Evolutionary conservation across 2,888 invertebrate genomes (phyloP).

Genomic region (Platycheirus albimanus): DNA sequence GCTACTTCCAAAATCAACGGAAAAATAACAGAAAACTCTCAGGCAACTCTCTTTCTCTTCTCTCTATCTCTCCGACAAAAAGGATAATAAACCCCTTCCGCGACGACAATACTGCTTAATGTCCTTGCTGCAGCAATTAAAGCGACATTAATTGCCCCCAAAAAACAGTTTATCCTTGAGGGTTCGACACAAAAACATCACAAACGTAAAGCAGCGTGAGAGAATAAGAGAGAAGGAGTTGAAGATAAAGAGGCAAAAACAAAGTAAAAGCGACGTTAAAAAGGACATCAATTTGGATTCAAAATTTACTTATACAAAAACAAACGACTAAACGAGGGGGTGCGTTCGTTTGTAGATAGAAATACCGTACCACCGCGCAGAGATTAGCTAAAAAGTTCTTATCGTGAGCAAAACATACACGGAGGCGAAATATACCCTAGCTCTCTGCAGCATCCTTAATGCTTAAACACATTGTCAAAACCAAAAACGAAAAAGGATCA

Average conservation of each 20-base stretch:
- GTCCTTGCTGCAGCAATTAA: slow-evolving; percentile 71
- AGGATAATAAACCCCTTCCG: slow-evolving; percentile 65
- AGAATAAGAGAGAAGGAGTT: no score
- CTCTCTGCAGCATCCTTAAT: neutral
- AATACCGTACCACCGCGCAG: no score
- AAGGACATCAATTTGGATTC: slow-evolving; percentile 70
- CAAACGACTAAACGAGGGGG: neutral
- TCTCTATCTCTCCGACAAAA: slow-evolving; percentile 21
- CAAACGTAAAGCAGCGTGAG: neutral
- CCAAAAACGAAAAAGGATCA: slow-evolving; percentile 52
- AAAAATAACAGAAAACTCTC: slow-evolving; percentile 34
- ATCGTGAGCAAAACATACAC: slow-evolving; percentile 60
- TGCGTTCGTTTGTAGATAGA: no score
- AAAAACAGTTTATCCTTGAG: slow-evolving; percentile 53
- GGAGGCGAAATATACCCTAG: neutral
- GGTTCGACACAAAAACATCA: slow-evolving; percentile 18
- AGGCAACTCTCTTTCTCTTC: no score
- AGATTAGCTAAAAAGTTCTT: slow-evolving; percentile 65
- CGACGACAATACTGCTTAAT: slow-evolving; percentile 54
- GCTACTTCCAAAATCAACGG: slow-evolving; percentile 36
- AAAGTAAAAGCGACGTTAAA: slow-evolving; percentile 38
- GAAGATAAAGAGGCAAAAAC: slow-evolving; percentile 32
- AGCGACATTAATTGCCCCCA: slow-evolving; percentile 68
- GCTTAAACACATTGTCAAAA: slow-evolving; percentile 4
- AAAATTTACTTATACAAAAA: slow-evolving; percentile 47